Percentiles rank a stretch among this genome's conserved stretches.
These are phyloP conservation scores for Indicator indicator DNA, from an alignment of 2,113 vertebrate genomes.

Conservation along the genomic window DNA sequence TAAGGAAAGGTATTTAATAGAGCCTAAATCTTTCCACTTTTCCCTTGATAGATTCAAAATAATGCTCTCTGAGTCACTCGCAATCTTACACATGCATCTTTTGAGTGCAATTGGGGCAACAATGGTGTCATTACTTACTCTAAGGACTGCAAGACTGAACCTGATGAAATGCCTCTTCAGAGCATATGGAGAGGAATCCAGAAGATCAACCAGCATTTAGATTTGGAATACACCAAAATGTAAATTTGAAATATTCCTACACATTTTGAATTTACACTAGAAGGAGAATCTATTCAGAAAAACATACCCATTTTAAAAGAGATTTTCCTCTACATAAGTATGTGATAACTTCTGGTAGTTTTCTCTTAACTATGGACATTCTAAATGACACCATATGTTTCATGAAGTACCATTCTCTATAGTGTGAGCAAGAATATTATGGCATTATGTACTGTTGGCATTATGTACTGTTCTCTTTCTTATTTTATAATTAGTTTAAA, in stretches of 20 bases:
- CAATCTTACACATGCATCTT: constrained; percentile 41
- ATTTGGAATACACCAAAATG: background rate
- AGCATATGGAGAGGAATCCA: background rate
- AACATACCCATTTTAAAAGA: background rate
- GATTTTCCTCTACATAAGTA: background rate
- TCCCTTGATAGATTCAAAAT: background rate
- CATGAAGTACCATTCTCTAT: background rate
- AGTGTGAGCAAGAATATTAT: background rate
- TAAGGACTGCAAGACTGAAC: background rate
- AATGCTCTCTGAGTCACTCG: background rate
- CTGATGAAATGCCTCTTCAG: constrained; percentile 15
- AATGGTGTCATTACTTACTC: background rate
- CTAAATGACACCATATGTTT: background rate
- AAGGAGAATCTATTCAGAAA: background rate
- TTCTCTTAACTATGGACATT: background rate
- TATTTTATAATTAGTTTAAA: background rate
- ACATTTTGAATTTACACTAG: background rate
- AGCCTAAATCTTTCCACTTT: background rate
- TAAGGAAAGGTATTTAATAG: background rate
- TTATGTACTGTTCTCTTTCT: background rate
- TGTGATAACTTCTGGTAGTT: background rate
- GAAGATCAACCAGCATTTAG: background rate
- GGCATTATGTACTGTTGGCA: background rate
- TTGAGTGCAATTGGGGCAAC: constrained; percentile 9
- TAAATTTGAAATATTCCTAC: background rate